phyloP scores from a whole-genome alignment of 2,113 vertebrate species.

The Embiotoca jacksoni region DNA sequence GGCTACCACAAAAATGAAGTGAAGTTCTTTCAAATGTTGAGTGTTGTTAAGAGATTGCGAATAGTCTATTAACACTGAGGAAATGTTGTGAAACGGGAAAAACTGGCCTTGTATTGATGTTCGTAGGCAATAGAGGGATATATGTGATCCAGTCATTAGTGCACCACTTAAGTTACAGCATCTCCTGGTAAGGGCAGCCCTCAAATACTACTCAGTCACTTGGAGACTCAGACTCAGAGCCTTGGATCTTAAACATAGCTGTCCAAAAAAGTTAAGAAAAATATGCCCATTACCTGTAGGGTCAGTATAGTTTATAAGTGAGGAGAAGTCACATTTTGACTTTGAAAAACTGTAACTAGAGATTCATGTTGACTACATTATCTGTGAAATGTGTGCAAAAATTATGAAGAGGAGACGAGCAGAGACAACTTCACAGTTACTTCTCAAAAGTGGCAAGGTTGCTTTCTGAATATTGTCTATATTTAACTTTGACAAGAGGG shows the following conservation, averaged over 20 bases:
- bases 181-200: background rate
- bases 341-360: background rate
- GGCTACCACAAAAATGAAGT: too few species aligned
- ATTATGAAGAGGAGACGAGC: conserved; percentile 21
- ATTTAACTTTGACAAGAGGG: conserved; percentile 70
- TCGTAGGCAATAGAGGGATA: background rate
- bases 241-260: background rate
- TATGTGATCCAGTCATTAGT: background rate
- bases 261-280: background rate
- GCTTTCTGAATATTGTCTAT: conserved; percentile 58
- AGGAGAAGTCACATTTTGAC: background rate
- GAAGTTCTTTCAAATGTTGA: background rate
- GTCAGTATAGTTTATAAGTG: background rate
- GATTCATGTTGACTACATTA: conserved; percentile 7
- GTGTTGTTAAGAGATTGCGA: background rate
- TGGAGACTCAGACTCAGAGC: background rate
- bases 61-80: background rate
- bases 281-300: background rate
- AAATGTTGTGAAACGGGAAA: background rate
- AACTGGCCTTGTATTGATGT: background rate
- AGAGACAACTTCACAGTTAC: conserved; percentile 37
- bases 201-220: background rate
- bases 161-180: background rate
- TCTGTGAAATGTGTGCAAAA: background rate
- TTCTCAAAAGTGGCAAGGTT: conserved; percentile 53